phyloP scores from a whole-genome alignment of 1,140 invertebrate species.

The Acromyrmex heyeri region DNA sequence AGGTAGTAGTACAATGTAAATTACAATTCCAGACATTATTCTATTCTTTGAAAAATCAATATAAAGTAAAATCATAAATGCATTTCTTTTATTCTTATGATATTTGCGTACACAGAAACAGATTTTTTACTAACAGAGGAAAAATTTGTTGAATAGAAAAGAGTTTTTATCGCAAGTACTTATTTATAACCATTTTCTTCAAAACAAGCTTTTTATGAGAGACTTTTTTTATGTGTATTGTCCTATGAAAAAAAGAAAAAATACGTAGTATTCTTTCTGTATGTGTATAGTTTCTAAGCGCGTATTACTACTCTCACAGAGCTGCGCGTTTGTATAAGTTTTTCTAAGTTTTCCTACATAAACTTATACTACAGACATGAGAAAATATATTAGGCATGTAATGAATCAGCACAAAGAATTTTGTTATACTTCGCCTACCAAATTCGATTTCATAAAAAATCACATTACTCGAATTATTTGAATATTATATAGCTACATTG shows the following conservation, averaged over 20 bases:
- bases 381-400: conserved; percentile 19
- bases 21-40: not conserved
- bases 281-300: not conserved
- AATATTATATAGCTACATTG: not conserved
- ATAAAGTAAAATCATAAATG: not conserved
- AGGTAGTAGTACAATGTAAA: not conserved
- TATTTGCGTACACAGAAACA: not conserved
- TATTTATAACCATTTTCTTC: not conserved
- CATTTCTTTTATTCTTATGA: not conserved
- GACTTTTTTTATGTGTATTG: not conserved
- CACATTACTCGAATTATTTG: not conserved
- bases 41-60: not conserved
- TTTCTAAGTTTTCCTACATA: conserved; percentile 2
- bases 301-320: not conserved
- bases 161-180: not conserved
- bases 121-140: not conserved
- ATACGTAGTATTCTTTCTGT: too few species aligned
- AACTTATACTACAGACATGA: conserved; percentile 20
- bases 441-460: conserved; percentile 4
- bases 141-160: not conserved
- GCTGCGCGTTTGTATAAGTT: conserved; percentile 4
- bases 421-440: not conserved
- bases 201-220: not conserved
- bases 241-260: not conserved
- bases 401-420: conserved; percentile 23